phyloP scores from a whole-genome alignment of 2,888 invertebrate species.

The Hirtodrosophila confusa region DNA sequence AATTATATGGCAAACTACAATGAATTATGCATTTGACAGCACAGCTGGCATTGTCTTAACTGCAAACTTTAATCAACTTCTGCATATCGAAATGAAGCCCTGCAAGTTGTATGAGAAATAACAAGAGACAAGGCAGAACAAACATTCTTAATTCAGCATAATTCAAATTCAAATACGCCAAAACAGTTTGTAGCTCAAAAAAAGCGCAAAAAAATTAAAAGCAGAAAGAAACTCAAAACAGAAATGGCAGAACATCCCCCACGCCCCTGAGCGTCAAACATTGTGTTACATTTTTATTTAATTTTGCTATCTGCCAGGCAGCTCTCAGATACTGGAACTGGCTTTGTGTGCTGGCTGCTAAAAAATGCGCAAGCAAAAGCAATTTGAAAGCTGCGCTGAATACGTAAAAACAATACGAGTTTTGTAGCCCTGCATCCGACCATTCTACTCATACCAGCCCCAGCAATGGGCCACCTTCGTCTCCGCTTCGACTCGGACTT shows the following conservation, averaged over 20 bases:
- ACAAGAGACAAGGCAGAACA: slow-evolving; percentile 56
- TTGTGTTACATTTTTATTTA: slow-evolving; percentile 79
- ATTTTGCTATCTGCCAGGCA: slow-evolving; percentile 68
- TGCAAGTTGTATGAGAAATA: slow-evolving; percentile 25
- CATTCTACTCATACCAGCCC: not conserved
- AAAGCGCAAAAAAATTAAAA: slow-evolving; percentile 1
- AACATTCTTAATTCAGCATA: slow-evolving; percentile 76
- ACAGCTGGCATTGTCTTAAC: slow-evolving; percentile 62
- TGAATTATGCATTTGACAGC: slow-evolving; percentile 75
- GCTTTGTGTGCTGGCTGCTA: slow-evolving; percentile 67
- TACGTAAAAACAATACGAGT: slow-evolving; percentile 75
- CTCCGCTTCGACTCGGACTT: slow-evolving; percentile 39
- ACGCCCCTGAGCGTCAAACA: slow-evolving; percentile 45
- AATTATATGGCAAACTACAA: slow-evolving; percentile 72
- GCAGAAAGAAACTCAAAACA: slow-evolving; percentile 14
- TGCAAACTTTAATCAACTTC: slow-evolving; percentile 75
- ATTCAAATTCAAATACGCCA: slow-evolving; percentile 75
- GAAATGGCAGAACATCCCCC: slow-evolving; percentile 15
- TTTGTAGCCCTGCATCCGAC: slow-evolving; percentile 11
- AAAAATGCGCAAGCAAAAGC: slow-evolving; percentile 79
- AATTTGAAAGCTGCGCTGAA: slow-evolving; percentile 77
- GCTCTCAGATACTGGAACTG: slow-evolving; percentile 42
- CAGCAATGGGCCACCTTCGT: slow-evolving; percentile 1
- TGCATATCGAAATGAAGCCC: slow-evolving; percentile 71
- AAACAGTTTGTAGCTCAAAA: slow-evolving; percentile 36